Base-by-base conservation (phyloP, 2,888 invertebrate species). In the Papilio gigon region DNA sequence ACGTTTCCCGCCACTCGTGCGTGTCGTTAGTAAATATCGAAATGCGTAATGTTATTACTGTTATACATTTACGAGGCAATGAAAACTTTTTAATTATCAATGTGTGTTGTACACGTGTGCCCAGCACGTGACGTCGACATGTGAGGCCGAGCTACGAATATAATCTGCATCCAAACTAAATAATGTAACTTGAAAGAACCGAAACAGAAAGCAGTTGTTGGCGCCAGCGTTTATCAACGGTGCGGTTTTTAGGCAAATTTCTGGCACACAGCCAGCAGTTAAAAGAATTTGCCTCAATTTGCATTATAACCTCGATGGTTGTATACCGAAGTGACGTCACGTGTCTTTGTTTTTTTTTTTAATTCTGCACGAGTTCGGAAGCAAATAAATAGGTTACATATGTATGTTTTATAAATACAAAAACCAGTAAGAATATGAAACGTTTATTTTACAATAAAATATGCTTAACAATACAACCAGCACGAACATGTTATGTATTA, bases 391-490 rank as follows among this genome's bases (percentile, higher is more conserved):
- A n/a, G n/a, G n/a, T n/a, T n/a, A n/a, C n/a, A n/a, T n/a, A n/a
- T n/a, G 6, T n/a, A 20, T 14, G 1, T n/a, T 20, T 27, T 42
- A 40, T 40, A 53, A 64, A 22, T 30, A 33, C 37, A 37, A 50
- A 12, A 37, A 53, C n/a, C n/a, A 37, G 22, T 20, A 47, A 2
- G 9, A 63, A 11, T 64, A 56, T 40, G 56, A 56, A 65, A 11
- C 11, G 2, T 65, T 65, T 65, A 50, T 53, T 60, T 17, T 30
- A 12, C 30, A 67, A 67, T 67, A 65, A 22, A 65, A 65, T 50
- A 35, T 47, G 25, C 47, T 60, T 47, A 59, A 44, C 11, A 27
- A 2, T 44, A 44, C n/a, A 33, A 35, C 30, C 17, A 42, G 12
- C 14, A 44, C 25, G 25, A 66, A 59, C 17, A 27, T 27, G 9